Conservation (phyloP, 2,113 vertebrate species). For the Bos indicus region DNA sequence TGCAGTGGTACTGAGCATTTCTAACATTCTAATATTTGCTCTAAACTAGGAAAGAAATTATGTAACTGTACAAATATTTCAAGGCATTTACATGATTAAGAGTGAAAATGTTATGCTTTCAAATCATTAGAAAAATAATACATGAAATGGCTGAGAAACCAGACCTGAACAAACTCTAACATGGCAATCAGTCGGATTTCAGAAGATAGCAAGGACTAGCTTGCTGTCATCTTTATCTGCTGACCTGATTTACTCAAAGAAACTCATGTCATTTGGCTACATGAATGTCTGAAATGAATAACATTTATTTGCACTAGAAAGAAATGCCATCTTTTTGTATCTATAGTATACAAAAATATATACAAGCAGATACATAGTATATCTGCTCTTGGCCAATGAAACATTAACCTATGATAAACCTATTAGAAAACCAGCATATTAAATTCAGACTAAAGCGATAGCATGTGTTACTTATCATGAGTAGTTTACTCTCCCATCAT, state of each 20-base stretch:
- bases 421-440: constrained; percentile 55
- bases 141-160: not conserved
- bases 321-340: constrained; percentile 40
- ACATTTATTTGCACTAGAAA: constrained; percentile 61
- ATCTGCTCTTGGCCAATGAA: constrained; percentile 66
- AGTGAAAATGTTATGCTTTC: not conserved
- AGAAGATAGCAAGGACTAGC: not conserved
- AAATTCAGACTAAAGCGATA: constrained; percentile 57
- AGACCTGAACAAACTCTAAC: not conserved
- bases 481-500: constrained; percentile 52
- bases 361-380: not conserved
- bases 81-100: not conserved
- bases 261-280: constrained; percentile 21
- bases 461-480: constrained; percentile 40
- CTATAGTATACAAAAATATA: not conserved
- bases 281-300: constrained; percentile 42
- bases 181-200: not conserved
- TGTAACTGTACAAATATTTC: not conserved
- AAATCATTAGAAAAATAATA: constrained; percentile 3
- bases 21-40: not conserved
- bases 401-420: constrained; percentile 49
- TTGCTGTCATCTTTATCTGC: not conserved
- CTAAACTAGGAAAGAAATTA: not conserved
- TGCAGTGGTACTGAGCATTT: not conserved
- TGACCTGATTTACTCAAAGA: constrained; percentile 5